Conservation (phyloP, 2,888 invertebrate species). For the Metellina segmentata region DNA sequence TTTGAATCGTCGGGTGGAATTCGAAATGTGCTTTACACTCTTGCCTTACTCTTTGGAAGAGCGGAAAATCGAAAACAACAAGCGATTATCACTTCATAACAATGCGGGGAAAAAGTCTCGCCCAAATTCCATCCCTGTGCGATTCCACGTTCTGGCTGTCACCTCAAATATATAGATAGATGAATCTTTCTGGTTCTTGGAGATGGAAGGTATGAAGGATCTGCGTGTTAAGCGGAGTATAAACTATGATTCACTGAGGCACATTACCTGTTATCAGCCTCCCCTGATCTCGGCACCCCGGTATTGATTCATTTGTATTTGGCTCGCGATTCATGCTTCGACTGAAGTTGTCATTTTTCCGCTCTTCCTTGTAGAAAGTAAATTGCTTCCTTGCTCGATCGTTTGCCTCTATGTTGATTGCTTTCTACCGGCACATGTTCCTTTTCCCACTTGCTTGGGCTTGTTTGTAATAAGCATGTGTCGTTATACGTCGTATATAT, state of each 20-base stretch:
- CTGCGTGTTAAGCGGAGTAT: slow-evolving; percentile 44
- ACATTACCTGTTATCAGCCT: slow-evolving; percentile 68
- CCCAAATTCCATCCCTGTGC: background rate
- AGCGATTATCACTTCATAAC: slow-evolving; percentile 36
- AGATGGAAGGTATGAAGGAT: slow-evolving; percentile 19
- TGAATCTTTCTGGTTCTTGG: slow-evolving; percentile 42
- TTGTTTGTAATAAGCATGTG: slow-evolving; percentile 39
- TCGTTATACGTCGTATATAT: slow-evolving; percentile 30
- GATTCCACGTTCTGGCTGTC: slow-evolving; percentile 42
- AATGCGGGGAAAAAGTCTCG: slow-evolving; percentile 13
- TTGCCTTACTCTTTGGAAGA: background rate
- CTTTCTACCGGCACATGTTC: slow-evolving; percentile 59
- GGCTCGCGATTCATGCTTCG: slow-evolving; percentile 61
- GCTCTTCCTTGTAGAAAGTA: slow-evolving; percentile 54
- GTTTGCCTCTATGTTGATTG: slow-evolving; percentile 68
- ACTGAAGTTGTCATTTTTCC: slow-evolving; percentile 71
- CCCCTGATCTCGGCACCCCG: slow-evolving; percentile 12
- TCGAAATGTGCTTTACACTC: background rate
- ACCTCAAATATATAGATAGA: slow-evolving; percentile 34
- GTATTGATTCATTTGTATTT: slow-evolving; percentile 75
- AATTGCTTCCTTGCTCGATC: slow-evolving; percentile 67
- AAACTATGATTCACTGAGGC: slow-evolving; percentile 59
- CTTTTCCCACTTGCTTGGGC: slow-evolving; percentile 48
- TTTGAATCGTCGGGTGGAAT: background rate
- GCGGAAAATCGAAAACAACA: slow-evolving; percentile 19